Base-by-base conservation (phyloP, 2,113 vertebrate genomes). In the Tinamus guttatus region DNA sequence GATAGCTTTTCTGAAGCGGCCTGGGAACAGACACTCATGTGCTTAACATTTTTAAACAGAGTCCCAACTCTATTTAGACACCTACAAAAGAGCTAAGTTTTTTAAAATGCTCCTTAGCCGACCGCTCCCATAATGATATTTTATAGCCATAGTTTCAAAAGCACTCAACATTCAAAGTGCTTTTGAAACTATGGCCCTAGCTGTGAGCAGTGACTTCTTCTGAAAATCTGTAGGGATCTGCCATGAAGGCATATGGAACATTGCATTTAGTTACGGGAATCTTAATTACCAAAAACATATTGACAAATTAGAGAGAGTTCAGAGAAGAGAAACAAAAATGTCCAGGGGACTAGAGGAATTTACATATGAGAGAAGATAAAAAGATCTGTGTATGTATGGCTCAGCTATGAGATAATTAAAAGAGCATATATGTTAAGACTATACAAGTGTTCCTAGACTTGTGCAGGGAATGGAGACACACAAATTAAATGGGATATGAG, bases 231-330 rank as follows among this genome's bases (percentile, higher is more conserved):
- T 25, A 49, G 83, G 81, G 90, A 91, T 86, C 28, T 84, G 64
- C 36, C 60, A 87, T 22, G 87, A 81, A 74, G 64, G 43, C 85
- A 71, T 49, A 81, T 63, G 79, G 93, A 94, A 79, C 67, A 40
- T 15, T 76, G 63, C 65, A 75, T 81, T 92, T 90, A 82, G 86
- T 86, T 92, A 47, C 0, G 0, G 76, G 84, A 93, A 87, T 69
- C 79, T 59, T 97, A 96, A 97, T 97, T 97, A 91, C 76, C 38
- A 92, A 84, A 94, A 96, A 85, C 87, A 96, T 96, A 96, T 95
- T 97, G 96, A 95, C 91, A 96, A 96, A 95, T 96, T 94, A 96
- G 93, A 86, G 34, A 70, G 78, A 87, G 81, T 95, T 95, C 94
- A 96, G 91, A 95, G 93, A 94, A 90, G 68, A 94, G 79, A 94